Evolutionary conservation across 2,113 vertebrate species (phyloP), one percentile per base, ranked within the genome.

Genomic region (Elachura formosa): DNA sequence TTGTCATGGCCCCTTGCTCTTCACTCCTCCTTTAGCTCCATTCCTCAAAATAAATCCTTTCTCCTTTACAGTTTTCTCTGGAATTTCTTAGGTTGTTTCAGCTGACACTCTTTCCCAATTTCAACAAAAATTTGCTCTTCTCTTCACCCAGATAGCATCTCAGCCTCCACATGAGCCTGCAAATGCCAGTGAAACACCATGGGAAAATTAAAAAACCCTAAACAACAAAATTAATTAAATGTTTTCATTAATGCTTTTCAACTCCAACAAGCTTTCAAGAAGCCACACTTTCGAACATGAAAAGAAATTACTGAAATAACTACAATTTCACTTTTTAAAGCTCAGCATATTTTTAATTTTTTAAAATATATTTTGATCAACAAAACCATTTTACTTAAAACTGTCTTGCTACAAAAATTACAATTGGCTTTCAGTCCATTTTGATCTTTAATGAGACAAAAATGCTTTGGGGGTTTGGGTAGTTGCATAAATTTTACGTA

Each of bases 321-420:
- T 46, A 29, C 14, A 77, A 41, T 49, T 87, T 82, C 78, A 49
- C 46, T 91, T 89, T 68, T 64, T 20, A 64, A 84, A 93, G 61
- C 5, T 48, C 31, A 4, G 48, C 18, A 2, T 21, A 6, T 23
- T 61, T 14, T 40, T 5, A 19, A 7, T 1, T 3, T 28, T 41
- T 29, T 48, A 2, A 2, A 61, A 28, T 6, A 2, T 14, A 24
- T 78, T 86, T 87, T 54, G 34, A 58, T 46, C 49, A 34, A 66
- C 36, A 55, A 85, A 91, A 4, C 33, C 38, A 52, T 95, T 59
- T 69, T 38, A 40, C 25, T 62, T 69, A 19, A n/a, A 89, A 75
- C 23, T 34, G 31, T n/a, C 49, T 74, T 0, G 0, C 21, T 31
- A 38, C 21, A 63, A 66, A 77, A 82, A 18, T 0, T 1, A 69